Base-by-base conservation (phyloP, 64 coral and sea anemone species). In the Porites australiensis region DNA sequence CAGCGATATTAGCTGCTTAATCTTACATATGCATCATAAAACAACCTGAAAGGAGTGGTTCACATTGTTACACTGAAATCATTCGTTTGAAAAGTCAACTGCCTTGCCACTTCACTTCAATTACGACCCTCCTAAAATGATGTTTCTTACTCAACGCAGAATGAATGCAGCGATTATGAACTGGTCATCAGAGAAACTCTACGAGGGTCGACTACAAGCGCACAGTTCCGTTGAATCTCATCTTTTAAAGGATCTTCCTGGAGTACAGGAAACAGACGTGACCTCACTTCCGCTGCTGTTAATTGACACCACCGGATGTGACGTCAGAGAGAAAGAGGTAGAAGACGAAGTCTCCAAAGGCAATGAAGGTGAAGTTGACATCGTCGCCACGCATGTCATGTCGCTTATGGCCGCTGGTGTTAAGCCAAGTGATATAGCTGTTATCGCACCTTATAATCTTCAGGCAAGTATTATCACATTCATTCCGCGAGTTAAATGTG, bases 301-400 rank as follows among this genome's bases (percentile, higher is more conserved):
- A 88, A 98, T 98, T 89, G 97, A 98, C 90, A 98, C 97, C 8
- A 83, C 94, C 53, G 97, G 97, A 68, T 98, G 97, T 96, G 97
- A 96, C 79, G 64, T 98, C n/a, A 62, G 58, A 43, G 97, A 98
- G 53, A 87, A 93, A 13, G 82, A 91, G 21, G 69, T 89, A 20
- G 91, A 93, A 64, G 94, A 94, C 13, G 97, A 98, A 18, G 87
- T 96, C 16, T 98, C 97, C 2, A 98, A 93, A 85, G 97, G 97
- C 5, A 98, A 98, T 75, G 94, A 98, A 66, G 97, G 97, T 59
- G 97, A 98, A 82, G 97, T 94, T 88, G 97, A 98, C 70, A 95
- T 98, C 62, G 97, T 98, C 15, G 87, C 94, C 79, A 63, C 88
- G 54, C 97, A 98, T 96, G 91, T 98, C 70, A 76, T 77, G 55